Conservation (phyloP, 2,888 invertebrate genomes). For the Epinotia brunnichana region DNA sequence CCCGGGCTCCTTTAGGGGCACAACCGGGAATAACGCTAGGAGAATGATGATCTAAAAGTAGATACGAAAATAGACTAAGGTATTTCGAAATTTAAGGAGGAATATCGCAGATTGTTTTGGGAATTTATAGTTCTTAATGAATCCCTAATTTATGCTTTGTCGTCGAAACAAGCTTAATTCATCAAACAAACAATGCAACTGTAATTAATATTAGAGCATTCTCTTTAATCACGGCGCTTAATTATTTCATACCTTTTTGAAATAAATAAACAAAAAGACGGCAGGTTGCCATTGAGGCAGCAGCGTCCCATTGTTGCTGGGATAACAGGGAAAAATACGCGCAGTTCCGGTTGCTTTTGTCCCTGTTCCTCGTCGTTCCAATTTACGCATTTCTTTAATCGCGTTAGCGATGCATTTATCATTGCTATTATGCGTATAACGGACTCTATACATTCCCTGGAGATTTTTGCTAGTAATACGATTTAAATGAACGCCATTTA, state of each 20-base stretch:
- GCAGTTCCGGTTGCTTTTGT: conserved; percentile 74
- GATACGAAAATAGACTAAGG: background rate
- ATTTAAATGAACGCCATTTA: background rate
- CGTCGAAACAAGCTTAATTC: conserved; percentile 61
- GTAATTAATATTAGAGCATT: conserved; percentile 69
- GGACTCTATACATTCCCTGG: background rate
- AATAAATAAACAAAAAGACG: conserved; percentile 78
- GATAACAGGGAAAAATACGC: conserved; percentile 76
- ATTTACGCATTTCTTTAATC: conserved; percentile 72
- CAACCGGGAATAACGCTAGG: too few species aligned
- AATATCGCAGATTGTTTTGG: background rate
- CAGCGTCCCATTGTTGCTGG: conserved; percentile 71
- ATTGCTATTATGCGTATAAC: conserved; percentile 47
- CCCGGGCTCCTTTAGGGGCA: too few species aligned
- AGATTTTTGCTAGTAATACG: background rate
- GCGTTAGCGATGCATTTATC: conserved; percentile 75
- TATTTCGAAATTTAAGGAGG: background rate
- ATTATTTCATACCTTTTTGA: conserved; percentile 77
- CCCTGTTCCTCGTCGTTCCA: conserved; percentile 59
- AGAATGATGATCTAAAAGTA: too few species aligned
- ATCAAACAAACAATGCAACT: conserved; percentile 69
- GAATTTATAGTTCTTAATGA: background rate
- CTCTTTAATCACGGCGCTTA: conserved; percentile 72
- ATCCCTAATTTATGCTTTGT: conserved; percentile 1
- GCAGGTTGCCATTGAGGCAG: conserved; percentile 69